phyloP scores from a whole-genome alignment of 1,140 invertebrate species.

The Nomia melanderi region DNA sequence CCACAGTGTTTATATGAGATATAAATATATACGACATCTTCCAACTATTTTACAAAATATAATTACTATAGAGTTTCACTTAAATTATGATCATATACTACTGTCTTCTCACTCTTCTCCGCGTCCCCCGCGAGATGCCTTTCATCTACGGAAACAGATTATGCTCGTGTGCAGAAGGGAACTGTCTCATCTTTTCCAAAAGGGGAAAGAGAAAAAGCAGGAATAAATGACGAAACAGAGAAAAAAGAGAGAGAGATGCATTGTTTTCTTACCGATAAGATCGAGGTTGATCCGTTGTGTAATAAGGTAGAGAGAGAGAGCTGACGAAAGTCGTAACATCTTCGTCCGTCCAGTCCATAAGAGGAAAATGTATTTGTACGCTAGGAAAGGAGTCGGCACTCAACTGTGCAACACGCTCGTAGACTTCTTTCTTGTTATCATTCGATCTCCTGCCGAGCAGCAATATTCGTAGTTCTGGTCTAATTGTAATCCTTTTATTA shows the following conservation, averaged over 20 bases:
- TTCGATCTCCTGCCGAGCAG: slow-evolving; percentile 51
- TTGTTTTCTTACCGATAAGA: slow-evolving; percentile 2
- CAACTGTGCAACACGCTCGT: background rate
- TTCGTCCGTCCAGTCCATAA: slow-evolving; percentile 57
- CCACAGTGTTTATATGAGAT: too few relatives aligned
- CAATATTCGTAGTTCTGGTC: slow-evolving; percentile 61
- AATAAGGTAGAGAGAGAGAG: slow-evolving; percentile 57
- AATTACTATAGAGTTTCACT: background rate
- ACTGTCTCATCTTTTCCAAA: too few relatives aligned
- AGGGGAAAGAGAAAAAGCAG: too few relatives aligned
- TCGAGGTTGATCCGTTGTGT: background rate
- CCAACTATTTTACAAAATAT: too few relatives aligned
- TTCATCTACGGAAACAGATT: slow-evolving; percentile 8
- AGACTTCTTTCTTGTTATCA: background rate
- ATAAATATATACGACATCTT: too few relatives aligned
- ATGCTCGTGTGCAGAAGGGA: too few relatives aligned
- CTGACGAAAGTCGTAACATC: slow-evolving; percentile 53
- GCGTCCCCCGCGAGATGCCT: background rate
- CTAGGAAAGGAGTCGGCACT: background rate
- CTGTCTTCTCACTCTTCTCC: background rate
- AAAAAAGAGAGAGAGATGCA: too few relatives aligned
- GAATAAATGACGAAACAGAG: too few relatives aligned
- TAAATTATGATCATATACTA: background rate
- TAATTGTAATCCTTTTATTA: slow-evolving; percentile 18
- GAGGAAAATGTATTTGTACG: slow-evolving; percentile 57